Evolutionary conservation across 2,113 vertebrate species (phyloP).

Genomic region (Oncorhynchus keta): DNA sequence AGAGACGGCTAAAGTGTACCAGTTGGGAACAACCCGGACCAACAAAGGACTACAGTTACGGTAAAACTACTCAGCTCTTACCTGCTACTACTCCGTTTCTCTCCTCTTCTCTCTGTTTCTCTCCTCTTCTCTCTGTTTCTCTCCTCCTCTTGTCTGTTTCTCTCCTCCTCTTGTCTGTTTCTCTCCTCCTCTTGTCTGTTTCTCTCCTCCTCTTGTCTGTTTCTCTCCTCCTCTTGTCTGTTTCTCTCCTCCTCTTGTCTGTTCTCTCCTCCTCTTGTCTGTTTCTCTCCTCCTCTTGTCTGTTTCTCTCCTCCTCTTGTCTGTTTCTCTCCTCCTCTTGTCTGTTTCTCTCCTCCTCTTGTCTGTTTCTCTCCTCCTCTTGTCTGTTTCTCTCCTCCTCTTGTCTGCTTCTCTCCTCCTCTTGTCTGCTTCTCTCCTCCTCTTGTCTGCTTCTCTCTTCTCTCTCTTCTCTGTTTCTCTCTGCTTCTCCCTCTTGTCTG

Average conservation of each 20-base stretch:
- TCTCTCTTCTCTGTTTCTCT: no score
- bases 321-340: neutral
- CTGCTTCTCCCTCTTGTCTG: neutral
- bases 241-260: neutral
- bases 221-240: neutral
- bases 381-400: neutral
- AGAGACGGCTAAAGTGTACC: slow-evolving; percentile 96
- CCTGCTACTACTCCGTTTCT: neutral
- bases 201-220: neutral
- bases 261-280: neutral
- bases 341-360: slow-evolving; percentile 7
- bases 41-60: slow-evolving; percentile 95
- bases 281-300: no score
- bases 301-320: no score
- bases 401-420: slow-evolving; percentile 8
- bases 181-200: no score
- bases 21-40: slow-evolving; percentile 92
- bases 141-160: neutral
- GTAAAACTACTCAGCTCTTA: slow-evolving; percentile 54
- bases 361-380: neutral
- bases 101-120: neutral
- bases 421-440: neutral
- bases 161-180: neutral
- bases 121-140: no score
- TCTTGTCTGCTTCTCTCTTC: neutral